Evolutionary conservation across 2,113 vertebrate species (phyloP).

Genomic region (Prinia subflava): DNA sequence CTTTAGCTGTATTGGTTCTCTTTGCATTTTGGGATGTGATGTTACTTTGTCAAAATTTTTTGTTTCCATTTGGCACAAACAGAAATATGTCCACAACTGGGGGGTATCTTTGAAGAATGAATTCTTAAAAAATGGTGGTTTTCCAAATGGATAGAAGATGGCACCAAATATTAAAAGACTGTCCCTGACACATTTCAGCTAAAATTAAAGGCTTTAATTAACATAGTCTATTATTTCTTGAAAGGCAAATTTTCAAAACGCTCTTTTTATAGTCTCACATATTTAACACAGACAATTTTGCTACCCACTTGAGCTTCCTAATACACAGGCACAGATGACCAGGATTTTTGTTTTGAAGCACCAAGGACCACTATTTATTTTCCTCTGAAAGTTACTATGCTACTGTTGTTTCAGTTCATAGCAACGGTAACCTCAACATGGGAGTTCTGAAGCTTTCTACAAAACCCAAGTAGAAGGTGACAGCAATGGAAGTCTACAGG

Average conservation of each 20-base stretch:
- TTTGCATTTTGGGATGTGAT: background rate
- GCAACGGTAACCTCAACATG: fast-evolving
- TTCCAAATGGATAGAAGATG: background rate
- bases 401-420: background rate
- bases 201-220: background rate
- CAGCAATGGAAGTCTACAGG: background rate
- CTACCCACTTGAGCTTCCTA: background rate
- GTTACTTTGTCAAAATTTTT: background rate
- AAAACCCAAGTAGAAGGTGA: background rate
- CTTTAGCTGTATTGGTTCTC: background rate
- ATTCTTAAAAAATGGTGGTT: background rate
- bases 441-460: background rate
- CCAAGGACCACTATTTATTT: background rate
- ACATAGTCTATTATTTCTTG: background rate
- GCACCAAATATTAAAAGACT: background rate
- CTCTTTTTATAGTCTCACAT: background rate
- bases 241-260: background rate
- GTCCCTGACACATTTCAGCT: background rate
- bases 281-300: background rate
- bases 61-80: background rate
- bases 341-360: background rate
- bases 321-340: background rate
- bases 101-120: too few relatives aligned
- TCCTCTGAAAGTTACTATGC: background rate
- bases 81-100: fast-evolving